Base-by-base conservation (phyloP, 1,140 invertebrate species). In the Ceratoteleas bidentatus region DNA sequence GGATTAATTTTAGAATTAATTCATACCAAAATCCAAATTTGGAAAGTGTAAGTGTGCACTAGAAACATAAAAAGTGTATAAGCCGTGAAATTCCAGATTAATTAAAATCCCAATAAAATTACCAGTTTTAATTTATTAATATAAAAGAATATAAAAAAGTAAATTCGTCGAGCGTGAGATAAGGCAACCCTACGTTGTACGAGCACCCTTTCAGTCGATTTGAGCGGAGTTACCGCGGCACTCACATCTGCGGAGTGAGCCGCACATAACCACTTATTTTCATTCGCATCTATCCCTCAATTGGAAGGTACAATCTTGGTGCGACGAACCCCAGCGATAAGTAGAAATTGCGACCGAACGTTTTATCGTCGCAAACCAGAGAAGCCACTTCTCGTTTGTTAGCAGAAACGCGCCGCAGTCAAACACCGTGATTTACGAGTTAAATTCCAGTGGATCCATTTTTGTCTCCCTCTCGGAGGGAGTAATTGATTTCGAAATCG, bases 221-320 rank as follows among this genome's bases (percentile, higher is more conserved):
- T 38, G 34, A 75, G 74, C 32, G 57, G 72, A 81, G 66, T 81
- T 76, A 76, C 65, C 56, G 40, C 14, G 15, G 36, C 14, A 72
- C 66, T 70, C 62, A 56, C 68, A 69, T 81, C 33, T 58, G 53
- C 50, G 61, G 52, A 72, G 66, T 66, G 50, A 36, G 54, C 57
- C 73, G 34, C 52, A 61, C 57, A 76, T 15, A 64, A 70, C 72
- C 66, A 76, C 79, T 76, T 81, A 76, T 81, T 81, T 76, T 81
- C 61, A 76, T 76, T 76, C 49, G 16, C 68, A 47, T 56, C 56
- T 73, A 54, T 61, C 36, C 40, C 34, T 34, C 79, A 77, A 82
- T 77, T 77, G 79, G 62, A 75, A 77, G 60, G 61, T 73, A 68
- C 79, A 61, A 57, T 75, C 66, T 76, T 66, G 60, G 49, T 70